phyloP scores from a whole-genome alignment of 2,888 invertebrate genomes.

The Erebia palarica region DNA sequence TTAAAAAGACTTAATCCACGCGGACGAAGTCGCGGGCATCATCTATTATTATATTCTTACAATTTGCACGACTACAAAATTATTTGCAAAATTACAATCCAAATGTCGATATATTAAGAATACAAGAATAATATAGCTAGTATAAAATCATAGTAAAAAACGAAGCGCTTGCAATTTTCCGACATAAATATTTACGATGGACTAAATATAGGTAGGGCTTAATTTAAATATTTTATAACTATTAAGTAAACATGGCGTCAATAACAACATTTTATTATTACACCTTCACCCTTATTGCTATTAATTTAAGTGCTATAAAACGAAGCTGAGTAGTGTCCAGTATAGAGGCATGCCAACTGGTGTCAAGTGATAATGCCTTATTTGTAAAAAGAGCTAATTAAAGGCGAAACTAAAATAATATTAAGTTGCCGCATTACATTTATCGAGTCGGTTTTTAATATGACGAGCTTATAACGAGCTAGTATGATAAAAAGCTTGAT shows the following conservation, averaged over 20 bases:
- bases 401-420: conserved; percentile 46
- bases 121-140: conserved; percentile 3
- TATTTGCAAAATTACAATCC: not conserved
- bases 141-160: conserved; percentile 14
- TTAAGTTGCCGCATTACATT: conserved; percentile 33
- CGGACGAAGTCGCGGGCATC: too few species aligned
- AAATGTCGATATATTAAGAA: not conserved
- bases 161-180: conserved; percentile 17
- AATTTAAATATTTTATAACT: conserved; percentile 32
- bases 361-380: conserved; percentile 43
- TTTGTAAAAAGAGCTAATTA: conserved; percentile 44
- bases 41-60: not conserved
- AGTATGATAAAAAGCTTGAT: conserved; percentile 37
- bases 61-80: conserved; percentile 2
- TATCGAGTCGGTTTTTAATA: conserved; percentile 38
- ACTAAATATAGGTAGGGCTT: conserved; percentile 26
- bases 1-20: too few species aligned
- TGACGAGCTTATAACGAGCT: conserved; percentile 33
- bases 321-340: not conserved
- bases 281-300: conserved; percentile 20
- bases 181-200: conserved; percentile 29
- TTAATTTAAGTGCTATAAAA: conserved; percentile 16
- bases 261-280: conserved; percentile 23
- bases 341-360: conserved; percentile 27
- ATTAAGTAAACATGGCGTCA: conserved; percentile 15